phyloP scores from a whole-genome alignment of 2,888 invertebrate species.

The Tachina grossa region DNA sequence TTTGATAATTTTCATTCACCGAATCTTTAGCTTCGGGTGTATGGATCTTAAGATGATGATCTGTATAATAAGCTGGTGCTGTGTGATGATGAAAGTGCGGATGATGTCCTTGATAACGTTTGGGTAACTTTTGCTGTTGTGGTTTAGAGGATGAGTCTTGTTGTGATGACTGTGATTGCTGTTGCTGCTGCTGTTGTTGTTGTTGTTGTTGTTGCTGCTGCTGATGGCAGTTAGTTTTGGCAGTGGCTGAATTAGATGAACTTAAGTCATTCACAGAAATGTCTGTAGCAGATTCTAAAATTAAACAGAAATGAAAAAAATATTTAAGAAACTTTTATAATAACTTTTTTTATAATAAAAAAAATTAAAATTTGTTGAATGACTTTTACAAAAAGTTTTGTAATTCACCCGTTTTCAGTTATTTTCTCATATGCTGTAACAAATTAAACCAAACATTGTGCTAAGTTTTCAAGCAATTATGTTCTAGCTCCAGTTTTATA shows the following conservation, averaged over 20 bases:
- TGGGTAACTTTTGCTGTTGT: constrained; percentile 62
- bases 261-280: constrained; percentile 78
- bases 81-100: constrained; percentile 80
- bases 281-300: constrained; percentile 78
- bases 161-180: constrained; percentile 74
- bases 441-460: too few relatives aligned
- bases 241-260: constrained; percentile 83
- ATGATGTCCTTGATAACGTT: constrained; percentile 81
- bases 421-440: too few relatives aligned
- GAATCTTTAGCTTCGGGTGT: constrained; percentile 79
- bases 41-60: constrained; percentile 80
- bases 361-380: not conserved
- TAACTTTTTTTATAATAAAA: not conserved
- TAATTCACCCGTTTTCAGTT: too few relatives aligned
- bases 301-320: not conserved
- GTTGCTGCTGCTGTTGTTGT: constrained; percentile 72
- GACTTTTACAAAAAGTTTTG: too few relatives aligned
- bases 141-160: constrained; percentile 70
- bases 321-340: not conserved
- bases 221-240: constrained; percentile 84
- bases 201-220: constrained; percentile 79
- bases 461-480: too few relatives aligned
- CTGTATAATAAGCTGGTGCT: constrained; percentile 81
- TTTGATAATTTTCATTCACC: constrained; percentile 81
- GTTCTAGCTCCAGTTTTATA: too few relatives aligned